These are phyloP conservation scores for Cataglyphis cursor DNA, from an alignment of 2,888 invertebrate species.

Conservation along the genomic window DNA sequence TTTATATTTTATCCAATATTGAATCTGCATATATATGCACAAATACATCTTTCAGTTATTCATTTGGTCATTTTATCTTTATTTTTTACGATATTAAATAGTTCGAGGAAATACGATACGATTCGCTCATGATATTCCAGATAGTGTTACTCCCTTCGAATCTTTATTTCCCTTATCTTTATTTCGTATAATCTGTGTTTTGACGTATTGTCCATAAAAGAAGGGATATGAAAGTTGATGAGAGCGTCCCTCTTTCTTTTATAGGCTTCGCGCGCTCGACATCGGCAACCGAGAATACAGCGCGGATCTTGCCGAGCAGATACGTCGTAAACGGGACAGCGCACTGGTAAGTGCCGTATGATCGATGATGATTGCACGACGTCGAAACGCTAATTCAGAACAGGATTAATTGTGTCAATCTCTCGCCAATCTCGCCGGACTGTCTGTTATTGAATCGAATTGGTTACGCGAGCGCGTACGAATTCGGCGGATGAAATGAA, in stretches of 20 bases:
- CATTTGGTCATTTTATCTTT: constrained; percentile 23
- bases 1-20: background rate
- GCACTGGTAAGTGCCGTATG: constrained; percentile 78
- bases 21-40: background rate
- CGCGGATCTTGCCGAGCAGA: constrained; percentile 80
- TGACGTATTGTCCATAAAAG: constrained; percentile 26
- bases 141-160: background rate
- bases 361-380: constrained; percentile 51
- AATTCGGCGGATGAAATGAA: background rate
- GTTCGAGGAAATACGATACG: background rate
- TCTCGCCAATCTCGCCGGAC: constrained; percentile 37
- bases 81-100: constrained; percentile 27
- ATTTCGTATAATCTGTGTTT: constrained; percentile 6
- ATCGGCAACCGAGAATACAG: constrained; percentile 79
- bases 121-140: background rate
- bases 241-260: constrained; percentile 28
- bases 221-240: constrained; percentile 41
- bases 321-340: constrained; percentile 79
- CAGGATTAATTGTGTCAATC: constrained; percentile 56
- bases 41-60: background rate
- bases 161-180: constrained; percentile 28
- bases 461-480: background rate
- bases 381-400: constrained; percentile 41
- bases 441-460: constrained; percentile 55
- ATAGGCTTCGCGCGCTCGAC: constrained; percentile 76